These are phyloP conservation scores for Hucho hucho DNA, from an alignment of 2,113 vertebrate species.

Conservation along the genomic window DNA sequence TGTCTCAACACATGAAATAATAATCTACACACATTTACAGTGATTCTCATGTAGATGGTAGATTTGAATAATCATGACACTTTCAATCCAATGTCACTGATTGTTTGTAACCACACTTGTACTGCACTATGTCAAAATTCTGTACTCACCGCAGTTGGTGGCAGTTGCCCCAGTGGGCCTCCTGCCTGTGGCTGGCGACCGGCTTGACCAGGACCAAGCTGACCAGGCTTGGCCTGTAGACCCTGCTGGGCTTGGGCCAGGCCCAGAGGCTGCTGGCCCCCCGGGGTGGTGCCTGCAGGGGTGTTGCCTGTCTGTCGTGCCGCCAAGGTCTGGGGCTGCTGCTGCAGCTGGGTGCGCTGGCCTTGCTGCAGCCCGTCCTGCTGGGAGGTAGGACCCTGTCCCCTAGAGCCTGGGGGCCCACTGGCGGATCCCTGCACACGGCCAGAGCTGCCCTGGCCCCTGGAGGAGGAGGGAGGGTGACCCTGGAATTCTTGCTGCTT, in stretches of 20 bases:
- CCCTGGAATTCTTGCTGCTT: conserved; percentile 69
- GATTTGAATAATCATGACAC: no score
- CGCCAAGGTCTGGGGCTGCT: conserved; percentile 67
- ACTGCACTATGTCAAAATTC: not conserved
- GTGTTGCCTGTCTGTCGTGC: conserved; percentile 59
- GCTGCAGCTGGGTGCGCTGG: conserved; percentile 72
- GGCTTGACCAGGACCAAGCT: conserved; percentile 55
- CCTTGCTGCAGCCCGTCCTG: conserved; percentile 53
- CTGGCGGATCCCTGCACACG: conserved; percentile 56
- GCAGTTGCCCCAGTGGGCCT: conserved; percentile 48
- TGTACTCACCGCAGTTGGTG: conserved; percentile 73
- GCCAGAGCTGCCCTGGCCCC: conserved; percentile 54
- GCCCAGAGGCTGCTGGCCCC: conserved; percentile 66
- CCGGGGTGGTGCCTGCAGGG: conserved; percentile 49
- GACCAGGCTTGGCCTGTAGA: conserved; percentile 68
- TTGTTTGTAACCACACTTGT: no score
- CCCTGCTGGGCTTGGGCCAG: conserved; percentile 61
- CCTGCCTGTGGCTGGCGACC: conserved; percentile 52
- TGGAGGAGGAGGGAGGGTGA: conserved; percentile 58
- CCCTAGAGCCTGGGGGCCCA: conserved; percentile 52
- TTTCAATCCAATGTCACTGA: no score
- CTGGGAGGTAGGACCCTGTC: conserved; percentile 66
- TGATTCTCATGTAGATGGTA: no score
- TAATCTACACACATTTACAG: no score
- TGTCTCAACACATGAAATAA: no score